These are phyloP conservation scores for Ochropacha duplaris DNA, from an alignment of 2,888 invertebrate genomes.

Conservation along the genomic window DNA sequence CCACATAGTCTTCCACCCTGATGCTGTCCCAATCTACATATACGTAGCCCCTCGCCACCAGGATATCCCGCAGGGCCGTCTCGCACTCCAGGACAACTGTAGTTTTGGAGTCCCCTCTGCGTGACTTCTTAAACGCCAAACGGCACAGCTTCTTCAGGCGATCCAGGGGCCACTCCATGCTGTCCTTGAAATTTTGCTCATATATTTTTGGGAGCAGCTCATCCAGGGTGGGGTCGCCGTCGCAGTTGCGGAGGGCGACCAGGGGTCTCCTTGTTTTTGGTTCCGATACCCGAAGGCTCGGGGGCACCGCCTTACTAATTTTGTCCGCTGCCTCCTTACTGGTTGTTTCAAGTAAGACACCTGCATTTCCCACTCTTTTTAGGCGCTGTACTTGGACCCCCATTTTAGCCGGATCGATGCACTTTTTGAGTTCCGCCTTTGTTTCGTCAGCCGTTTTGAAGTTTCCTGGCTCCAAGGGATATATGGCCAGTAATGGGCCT, in stretches of 20 bases:
- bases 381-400: slow-evolving; percentile 13
- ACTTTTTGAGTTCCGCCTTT: not conserved
- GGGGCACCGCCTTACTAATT: slow-evolving; percentile 4
- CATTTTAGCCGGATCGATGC: not conserved
- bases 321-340: not conserved
- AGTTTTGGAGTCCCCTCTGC: slow-evolving; percentile 5
- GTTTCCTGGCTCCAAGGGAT: not conserved
- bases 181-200: not conserved
- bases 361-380: slow-evolving; percentile 2
- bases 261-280: not conserved
- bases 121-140: not conserved
- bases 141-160: not conserved
- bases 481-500: slow-evolving; percentile 5
- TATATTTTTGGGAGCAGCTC: not conserved
- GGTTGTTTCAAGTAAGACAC: not conserved
- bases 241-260: not conserved
- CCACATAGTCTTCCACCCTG: slow-evolving; percentile 4
- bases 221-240: not conserved
- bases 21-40: slow-evolving; percentile 25
- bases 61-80: not conserved
- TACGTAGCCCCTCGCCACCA: not conserved
- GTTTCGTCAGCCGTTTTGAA: slow-evolving; percentile 8
- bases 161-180: not conserved
- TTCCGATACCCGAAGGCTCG: slow-evolving; percentile 1
- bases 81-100: slow-evolving; percentile 15